Evolutionary conservation across 2,797 vertebrate genomes (phyloP).

Genomic region (Gymnocypris eckloni): DNA sequence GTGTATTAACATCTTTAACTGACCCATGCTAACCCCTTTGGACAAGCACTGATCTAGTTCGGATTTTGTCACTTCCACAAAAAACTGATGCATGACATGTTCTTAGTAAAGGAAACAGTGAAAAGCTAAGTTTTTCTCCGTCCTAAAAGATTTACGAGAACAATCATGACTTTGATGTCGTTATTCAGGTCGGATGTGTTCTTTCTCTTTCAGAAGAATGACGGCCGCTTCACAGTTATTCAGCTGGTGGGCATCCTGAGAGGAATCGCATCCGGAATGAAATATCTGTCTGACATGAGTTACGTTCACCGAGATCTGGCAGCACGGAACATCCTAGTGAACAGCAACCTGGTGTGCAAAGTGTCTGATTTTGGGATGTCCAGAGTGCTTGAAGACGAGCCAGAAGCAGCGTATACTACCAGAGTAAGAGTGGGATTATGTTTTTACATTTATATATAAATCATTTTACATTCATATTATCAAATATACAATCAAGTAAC

Average conservation of each 20-base stretch:
- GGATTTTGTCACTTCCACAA: background rate
- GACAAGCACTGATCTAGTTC: background rate
- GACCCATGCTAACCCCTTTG: background rate
- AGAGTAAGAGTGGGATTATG: slow-evolving; percentile 43
- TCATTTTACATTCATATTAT: background rate
- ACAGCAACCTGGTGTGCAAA: slow-evolving; percentile 62
- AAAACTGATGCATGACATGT: background rate
- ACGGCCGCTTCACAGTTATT: slow-evolving; percentile 63
- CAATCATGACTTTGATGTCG: background rate
- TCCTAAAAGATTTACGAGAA: background rate
- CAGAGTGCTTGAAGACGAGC: slow-evolving; percentile 61
- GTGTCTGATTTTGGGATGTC: slow-evolving; percentile 64
- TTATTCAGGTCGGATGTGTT: background rate
- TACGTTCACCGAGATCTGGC: slow-evolving; percentile 61
- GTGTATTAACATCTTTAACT: background rate
- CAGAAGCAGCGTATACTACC: slow-evolving; percentile 61
- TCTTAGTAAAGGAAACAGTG: background rate
- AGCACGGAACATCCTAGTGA: slow-evolving; percentile 61
- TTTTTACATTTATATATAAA: background rate
- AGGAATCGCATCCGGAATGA: slow-evolving; percentile 61
- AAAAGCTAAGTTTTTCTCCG: background rate
- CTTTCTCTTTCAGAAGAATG: slow-evolving; percentile 56
- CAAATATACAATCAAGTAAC: background rate
- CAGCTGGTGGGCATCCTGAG: slow-evolving; percentile 62
- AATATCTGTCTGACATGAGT: slow-evolving; percentile 62